Conservation (phyloP, 2,113 vertebrate genomes). For the Dendrocopos noguchii region DNA sequence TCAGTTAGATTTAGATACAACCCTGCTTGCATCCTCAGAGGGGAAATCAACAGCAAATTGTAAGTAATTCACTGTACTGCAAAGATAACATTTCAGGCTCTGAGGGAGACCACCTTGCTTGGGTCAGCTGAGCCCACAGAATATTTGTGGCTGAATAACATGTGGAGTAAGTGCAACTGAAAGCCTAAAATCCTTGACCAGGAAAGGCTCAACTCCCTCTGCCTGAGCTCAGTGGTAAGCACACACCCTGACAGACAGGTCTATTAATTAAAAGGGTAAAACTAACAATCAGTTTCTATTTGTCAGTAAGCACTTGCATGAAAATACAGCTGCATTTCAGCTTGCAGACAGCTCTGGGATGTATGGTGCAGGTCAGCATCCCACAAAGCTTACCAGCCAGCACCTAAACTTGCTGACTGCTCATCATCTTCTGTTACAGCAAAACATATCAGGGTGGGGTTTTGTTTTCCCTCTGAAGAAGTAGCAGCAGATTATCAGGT, state of each 20-base stretch:
- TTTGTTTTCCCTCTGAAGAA: neutral
- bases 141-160: neutral
- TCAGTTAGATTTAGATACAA: neutral
- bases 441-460: fast-evolving
- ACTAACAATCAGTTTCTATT: neutral
- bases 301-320: neutral
- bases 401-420: neutral
- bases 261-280: neutral
- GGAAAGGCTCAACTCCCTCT: neutral
- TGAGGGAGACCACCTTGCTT: neutral
- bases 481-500: neutral
- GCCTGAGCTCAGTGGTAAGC: fast-evolving
- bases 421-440: neutral
- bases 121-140: neutral
- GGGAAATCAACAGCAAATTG: neutral
- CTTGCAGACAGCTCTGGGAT: neutral
- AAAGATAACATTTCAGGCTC: neutral
- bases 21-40: neutral
- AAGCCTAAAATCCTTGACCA: neutral
- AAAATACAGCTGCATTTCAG: neutral
- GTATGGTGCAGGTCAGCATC: neutral
- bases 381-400: neutral
- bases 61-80: neutral
- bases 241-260: neutral
- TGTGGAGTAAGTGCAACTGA: neutral